A percentile compares a stretch with the other conserved stretches of the same genome.
phyloP scores from a whole-genome alignment of 2,113 vertebrate genomes.

The Eptesicus fuscus region DNA sequence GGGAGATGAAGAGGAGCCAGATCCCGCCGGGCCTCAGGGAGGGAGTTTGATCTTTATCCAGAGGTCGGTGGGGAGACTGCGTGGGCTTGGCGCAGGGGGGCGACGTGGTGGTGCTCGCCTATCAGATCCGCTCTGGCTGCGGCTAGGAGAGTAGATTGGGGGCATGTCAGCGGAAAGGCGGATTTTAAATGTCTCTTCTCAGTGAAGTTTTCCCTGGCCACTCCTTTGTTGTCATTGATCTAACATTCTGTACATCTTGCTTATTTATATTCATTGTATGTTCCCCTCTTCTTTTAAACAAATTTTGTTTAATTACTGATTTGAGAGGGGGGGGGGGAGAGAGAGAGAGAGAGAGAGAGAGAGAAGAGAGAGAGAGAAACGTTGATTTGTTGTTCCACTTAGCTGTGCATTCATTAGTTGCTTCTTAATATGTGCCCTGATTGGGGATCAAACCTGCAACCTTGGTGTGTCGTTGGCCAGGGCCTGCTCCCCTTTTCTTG shows the following conservation, averaged over 20 bases:
- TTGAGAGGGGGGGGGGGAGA: no score
- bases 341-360: no score
- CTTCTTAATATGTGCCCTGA: no score
- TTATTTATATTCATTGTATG: not conserved
- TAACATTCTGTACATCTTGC: fast-evolving
- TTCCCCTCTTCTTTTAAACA: no score
- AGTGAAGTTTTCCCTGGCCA: not conserved
- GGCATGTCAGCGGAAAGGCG: not conserved
- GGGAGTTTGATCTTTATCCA: not conserved
- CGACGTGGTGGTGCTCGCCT: fast-evolving
- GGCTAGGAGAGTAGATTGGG: not conserved
- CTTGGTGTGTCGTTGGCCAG: no score
- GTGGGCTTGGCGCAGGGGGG: not conserved
- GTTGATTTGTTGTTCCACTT: no score
- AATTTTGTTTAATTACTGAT: no score
- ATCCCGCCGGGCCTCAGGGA: not conserved
- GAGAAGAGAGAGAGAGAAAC: no score
- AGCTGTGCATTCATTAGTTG: no score
- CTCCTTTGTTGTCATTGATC: not conserved
- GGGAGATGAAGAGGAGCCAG: not conserved
- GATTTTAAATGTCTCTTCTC: not conserved
- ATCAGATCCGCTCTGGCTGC: no score
- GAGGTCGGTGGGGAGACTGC: not conserved
- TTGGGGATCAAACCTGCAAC: no score
- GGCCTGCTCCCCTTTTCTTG: not conserved